Percentiles rank a stretch among this genome's conserved stretches.
These are phyloP conservation scores for Anoplolepis gracilipes DNA, from an alignment of 1,140 invertebrate genomes.

Conservation along the genomic window DNA sequence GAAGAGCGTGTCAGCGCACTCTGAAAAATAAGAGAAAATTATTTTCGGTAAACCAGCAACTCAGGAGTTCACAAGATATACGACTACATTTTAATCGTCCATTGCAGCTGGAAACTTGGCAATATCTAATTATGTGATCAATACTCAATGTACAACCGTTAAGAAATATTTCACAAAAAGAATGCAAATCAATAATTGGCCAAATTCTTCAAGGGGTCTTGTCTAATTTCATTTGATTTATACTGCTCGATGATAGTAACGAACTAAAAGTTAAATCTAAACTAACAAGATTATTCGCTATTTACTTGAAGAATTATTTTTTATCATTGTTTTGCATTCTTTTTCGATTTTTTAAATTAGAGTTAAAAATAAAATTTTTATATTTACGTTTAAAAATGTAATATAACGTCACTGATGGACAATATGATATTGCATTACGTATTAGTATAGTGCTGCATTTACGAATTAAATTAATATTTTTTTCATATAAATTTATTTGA, in stretches of 20 bases:
- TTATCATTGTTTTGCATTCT: not conserved
- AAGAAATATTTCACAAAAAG: not conserved
- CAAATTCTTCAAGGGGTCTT: slow-evolving; percentile 5
- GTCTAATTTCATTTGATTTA: not conserved
- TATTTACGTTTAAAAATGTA: slow-evolving; percentile 33
- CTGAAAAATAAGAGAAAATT: slow-evolving; percentile 74
- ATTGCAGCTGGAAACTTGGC: not conserved
- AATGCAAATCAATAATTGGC: slow-evolving; percentile 6
- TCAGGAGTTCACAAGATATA: slow-evolving; percentile 28
- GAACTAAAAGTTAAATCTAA: not conserved
- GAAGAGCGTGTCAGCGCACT: slow-evolving; percentile 80
- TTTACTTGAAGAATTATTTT: slow-evolving; percentile 6
- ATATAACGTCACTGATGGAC: not conserved
- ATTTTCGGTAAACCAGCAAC: slow-evolving; percentile 70
- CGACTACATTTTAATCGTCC: not conserved
- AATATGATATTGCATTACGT: not conserved
- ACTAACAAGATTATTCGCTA: not conserved
- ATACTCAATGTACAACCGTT: not conserved
- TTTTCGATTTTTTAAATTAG: not conserved
- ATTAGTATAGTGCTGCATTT: not conserved
- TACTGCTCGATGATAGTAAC: not conserved
- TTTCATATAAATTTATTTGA: not conserved
- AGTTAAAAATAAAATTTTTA: slow-evolving; percentile 13
- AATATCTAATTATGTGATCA: not conserved
- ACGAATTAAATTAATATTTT: not conserved